These are phyloP conservation scores for Netelia virgata DNA, from an alignment of 2,888 invertebrate genomes.

Conservation along the genomic window DNA sequence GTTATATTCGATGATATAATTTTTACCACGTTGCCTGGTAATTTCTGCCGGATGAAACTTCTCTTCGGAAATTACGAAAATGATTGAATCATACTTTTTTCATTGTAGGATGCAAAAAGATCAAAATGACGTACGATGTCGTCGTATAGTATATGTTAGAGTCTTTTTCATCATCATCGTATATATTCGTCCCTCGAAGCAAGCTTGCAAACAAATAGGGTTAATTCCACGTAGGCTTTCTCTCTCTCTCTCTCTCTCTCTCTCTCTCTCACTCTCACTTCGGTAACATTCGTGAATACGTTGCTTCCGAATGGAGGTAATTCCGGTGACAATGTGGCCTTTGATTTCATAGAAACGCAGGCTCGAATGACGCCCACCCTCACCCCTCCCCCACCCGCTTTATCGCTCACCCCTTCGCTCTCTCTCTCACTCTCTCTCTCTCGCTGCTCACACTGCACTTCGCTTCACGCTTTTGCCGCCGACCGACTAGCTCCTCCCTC, in stretches of 20 bases:
- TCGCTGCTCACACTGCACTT: constrained; percentile 47
- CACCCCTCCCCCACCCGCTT: constrained; percentile 44
- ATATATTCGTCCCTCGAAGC: constrained; percentile 30
- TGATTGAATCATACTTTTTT: not conserved
- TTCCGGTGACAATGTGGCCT: constrained; percentile 84
- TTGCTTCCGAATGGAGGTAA: constrained; percentile 85
- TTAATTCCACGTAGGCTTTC: constrained; percentile 83
- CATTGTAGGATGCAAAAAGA: not conserved
- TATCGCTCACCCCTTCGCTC: constrained; percentile 58
- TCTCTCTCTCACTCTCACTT: constrained; percentile 62
- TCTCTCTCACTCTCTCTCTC: constrained; percentile 50
- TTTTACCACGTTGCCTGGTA: too few relatives aligned
- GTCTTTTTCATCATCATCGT: constrained; percentile 70
- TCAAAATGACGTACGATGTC: not conserved
- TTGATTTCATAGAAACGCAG: constrained; percentile 84
- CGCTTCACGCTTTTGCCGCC: constrained; percentile 38
- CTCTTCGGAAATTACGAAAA: not conserved
- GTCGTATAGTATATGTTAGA: constrained; percentile 9
- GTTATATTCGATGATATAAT: too few relatives aligned
- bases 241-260: constrained; percentile 73
- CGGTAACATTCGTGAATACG: constrained; percentile 79
- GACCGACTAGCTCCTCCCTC: constrained; percentile 24
- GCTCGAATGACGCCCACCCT: constrained; percentile 81
- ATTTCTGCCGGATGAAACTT: not conserved
- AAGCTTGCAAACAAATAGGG: constrained; percentile 83